A percentile compares a stretch with the other conserved stretches of the same genome.
These are phyloP conservation scores for Hydrolagus colliei DNA, from an alignment of 2,797 vertebrate genomes.

Conservation along the genomic window DNA sequence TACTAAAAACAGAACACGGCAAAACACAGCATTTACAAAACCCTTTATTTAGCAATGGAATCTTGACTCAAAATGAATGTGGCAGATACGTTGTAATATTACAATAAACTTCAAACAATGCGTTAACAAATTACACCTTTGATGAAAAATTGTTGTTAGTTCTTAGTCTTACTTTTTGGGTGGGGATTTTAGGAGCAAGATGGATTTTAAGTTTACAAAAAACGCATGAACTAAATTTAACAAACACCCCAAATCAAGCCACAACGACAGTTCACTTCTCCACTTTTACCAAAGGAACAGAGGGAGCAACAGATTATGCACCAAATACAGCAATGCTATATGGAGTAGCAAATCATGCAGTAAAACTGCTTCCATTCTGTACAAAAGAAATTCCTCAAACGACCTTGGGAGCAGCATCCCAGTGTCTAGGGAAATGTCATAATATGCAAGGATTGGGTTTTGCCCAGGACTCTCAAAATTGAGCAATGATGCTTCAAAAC, in stretches of 20 bases:
- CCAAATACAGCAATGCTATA: neutral
- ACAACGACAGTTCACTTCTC: too few relatives aligned
- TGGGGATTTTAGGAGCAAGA: neutral
- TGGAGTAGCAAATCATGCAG: neutral
- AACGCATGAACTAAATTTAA: too few relatives aligned
- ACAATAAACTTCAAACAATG: conserved; percentile 30
- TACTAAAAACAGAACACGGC: neutral
- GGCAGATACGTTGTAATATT: conserved; percentile 17
- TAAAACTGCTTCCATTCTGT: neutral
- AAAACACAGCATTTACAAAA: conserved; percentile 11
- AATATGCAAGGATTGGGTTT: neutral
- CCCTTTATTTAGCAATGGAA: conserved; percentile 9
- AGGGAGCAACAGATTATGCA: neutral
- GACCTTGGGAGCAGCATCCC: conserved; percentile 1
- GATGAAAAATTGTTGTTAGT: neutral
- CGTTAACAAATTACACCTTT: conserved; percentile 14
- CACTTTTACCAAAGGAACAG: neutral
- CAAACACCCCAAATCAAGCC: too few relatives aligned
- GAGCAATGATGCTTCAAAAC: neutral
- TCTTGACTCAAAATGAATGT: neutral
- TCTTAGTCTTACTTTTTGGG: neutral
- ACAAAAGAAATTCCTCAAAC: neutral
- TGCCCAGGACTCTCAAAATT: neutral
- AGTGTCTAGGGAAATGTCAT: neutral
- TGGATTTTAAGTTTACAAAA: too few relatives aligned